These are phyloP conservation scores for Belgica antarctica DNA, from an alignment of 2,888 invertebrate genomes.

Conservation along the genomic window DNA sequence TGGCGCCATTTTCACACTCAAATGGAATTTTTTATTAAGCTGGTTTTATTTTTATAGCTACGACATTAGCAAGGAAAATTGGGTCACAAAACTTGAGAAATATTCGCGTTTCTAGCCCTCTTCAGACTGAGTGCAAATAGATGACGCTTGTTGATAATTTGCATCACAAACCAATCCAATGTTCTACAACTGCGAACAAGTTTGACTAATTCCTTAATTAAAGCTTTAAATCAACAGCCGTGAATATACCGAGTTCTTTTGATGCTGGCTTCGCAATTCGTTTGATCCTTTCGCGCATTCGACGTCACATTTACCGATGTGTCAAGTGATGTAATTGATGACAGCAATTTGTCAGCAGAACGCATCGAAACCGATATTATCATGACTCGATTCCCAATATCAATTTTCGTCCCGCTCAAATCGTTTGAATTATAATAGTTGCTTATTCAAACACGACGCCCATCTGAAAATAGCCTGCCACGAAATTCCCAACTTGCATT, in stretches of 20 bases:
- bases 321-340: conserved; percentile 7
- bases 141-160: too few relatives aligned
- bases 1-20: conserved; percentile 37
- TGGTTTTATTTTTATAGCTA: not conserved
- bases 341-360: conserved; percentile 24
- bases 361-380: not conserved
- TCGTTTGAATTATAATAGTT: conserved; percentile 18
- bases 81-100: not conserved
- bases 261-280: too few relatives aligned
- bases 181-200: too few relatives aligned
- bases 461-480: not conserved
- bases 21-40: conserved; percentile 18
- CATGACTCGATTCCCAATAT: not conserved
- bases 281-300: conserved; percentile 9
- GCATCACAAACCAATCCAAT: too few relatives aligned
- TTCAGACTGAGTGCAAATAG: too few relatives aligned
- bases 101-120: too few relatives aligned
- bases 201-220: too few relatives aligned
- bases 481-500: not conserved
- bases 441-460: conserved; percentile 26
- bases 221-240: too few relatives aligned
- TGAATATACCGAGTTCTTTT: too few relatives aligned
- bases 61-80: not conserved
- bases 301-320: not conserved
- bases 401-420: not conserved